A percentile compares a stretch with the other conserved stretches of the same genome.
These are phyloP conservation scores for Fragum sueziense DNA, from an alignment of 2,888 invertebrate genomes.

Conservation along the genomic window DNA sequence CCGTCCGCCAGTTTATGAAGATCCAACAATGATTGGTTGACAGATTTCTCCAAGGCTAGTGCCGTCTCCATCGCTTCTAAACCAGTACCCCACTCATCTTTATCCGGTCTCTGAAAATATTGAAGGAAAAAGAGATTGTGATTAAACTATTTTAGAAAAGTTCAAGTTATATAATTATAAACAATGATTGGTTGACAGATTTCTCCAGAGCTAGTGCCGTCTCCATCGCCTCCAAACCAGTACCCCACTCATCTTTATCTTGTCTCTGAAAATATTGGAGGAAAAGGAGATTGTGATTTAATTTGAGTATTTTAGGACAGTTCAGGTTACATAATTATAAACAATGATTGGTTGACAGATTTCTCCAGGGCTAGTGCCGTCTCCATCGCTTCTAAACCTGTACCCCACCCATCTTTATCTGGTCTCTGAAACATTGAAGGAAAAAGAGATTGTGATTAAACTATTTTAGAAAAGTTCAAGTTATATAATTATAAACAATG, in stretches of 20 bases:
- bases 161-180: too few relatives aligned
- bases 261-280: conserved; percentile 80
- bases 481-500: conserved; percentile 85
- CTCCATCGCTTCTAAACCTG: conserved; percentile 88
- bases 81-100: conserved; percentile 87
- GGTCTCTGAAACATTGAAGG: conserved; percentile 80
- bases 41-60: conserved; percentile 89
- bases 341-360: conserved; percentile 88
- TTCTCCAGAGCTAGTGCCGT: conserved; percentile 90
- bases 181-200: conserved; percentile 88
- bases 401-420: conserved; percentile 87
- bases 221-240: conserved; percentile 88
- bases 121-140: too few relatives aligned
- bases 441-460: too few relatives aligned
- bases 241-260: conserved; percentile 87
- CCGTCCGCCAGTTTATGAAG: conserved; percentile 86
- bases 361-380: conserved; percentile 90
- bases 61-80: conserved; percentile 89
- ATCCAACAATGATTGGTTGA: conserved; percentile 89
- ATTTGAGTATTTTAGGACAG: too few relatives aligned
- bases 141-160: too few relatives aligned
- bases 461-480: too few relatives aligned
- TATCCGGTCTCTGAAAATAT: conserved; percentile 80
- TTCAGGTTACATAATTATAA: too few relatives aligned
- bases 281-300: too few relatives aligned